Base-by-base conservation (phyloP, 2,888 invertebrate genomes). In the Meteorus cinctellus region DNA sequence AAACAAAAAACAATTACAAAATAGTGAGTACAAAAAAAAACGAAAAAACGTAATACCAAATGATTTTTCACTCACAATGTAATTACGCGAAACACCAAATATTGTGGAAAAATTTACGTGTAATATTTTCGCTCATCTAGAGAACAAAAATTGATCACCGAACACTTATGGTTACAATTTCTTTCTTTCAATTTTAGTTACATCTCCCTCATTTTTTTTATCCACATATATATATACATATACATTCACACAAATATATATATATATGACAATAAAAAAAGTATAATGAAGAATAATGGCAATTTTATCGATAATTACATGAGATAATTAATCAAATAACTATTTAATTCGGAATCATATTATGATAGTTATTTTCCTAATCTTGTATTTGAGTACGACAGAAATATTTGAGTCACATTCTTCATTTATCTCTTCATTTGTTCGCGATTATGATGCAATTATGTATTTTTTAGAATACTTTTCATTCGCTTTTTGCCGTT, bases 241-340 rank as follows among this genome's bases (percentile, higher is more conserved):
- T 24, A 55, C 48, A n/a, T 48, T 16, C n/a, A 5, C n/a, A 48
- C n/a, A 55, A 6, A 24, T 19, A 19, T 19, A 19, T 48, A 19
- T 48, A 16, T 55, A 55, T 55, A 19, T 55, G n/a, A 5, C 55
- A 55, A 55, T 55, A 24, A 24, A 55, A 55, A 55, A 55, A n/a
- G 2, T 55, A 6, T 2, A 19, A 19, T 55, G 55, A 55, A 19
- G 5, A n/a, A n/a, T 48, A n/a, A 55, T n/a, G n/a, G 55, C 55
- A 19, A 19, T 8, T 55, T 55, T 55, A 55, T 19, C 19, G 8
- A 55, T 55, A 55, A 55, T 55, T 55, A 19, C 19, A 55, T 5
- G 24, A 55, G 1, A n/a, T 55, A 55, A 24, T 19, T 1, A 55
- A 19, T 16, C n/a, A n/a, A 48, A 14, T 16, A 8, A 55, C 4